Conservation (phyloP, 2,113 vertebrate genomes). For the Colinus virginianus region DNA sequence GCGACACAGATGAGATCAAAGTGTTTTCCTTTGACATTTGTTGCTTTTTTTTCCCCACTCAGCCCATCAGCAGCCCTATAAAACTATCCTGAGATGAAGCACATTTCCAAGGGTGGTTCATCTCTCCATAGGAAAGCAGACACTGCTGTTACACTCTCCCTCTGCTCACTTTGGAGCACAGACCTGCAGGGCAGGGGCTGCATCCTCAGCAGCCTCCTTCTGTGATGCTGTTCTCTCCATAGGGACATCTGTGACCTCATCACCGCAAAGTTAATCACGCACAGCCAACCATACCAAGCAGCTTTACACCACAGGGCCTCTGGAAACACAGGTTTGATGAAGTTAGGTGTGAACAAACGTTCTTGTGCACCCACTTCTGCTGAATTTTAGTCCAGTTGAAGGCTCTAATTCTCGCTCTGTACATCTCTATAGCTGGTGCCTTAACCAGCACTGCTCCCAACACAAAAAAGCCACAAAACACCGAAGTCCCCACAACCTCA, state of each 20-base stretch:
- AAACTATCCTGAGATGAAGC: background rate
- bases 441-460: background rate
- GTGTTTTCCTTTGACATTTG: background rate
- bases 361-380: rapidly evolving
- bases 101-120: background rate
- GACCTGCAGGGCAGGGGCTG: background rate
- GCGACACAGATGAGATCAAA: background rate
- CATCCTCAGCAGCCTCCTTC: background rate
- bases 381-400: background rate
- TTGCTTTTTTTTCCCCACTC: background rate
- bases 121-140: background rate
- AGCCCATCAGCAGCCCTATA: background rate
- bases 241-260: rapidly evolving
- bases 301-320: rapidly evolving
- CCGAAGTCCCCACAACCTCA: background rate
- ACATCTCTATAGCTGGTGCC: background rate
- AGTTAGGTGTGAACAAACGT: background rate
- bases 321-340: background rate
- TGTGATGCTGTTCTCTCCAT: rapidly evolving
- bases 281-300: rapidly evolving
- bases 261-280: rapidly evolving
- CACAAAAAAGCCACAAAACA: background rate
- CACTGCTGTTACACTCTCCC: background rate
- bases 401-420: background rate
- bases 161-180: background rate